phyloP scores from a whole-genome alignment of 2,797 vertebrate genomes.

The Sebastes itinus region DNA sequence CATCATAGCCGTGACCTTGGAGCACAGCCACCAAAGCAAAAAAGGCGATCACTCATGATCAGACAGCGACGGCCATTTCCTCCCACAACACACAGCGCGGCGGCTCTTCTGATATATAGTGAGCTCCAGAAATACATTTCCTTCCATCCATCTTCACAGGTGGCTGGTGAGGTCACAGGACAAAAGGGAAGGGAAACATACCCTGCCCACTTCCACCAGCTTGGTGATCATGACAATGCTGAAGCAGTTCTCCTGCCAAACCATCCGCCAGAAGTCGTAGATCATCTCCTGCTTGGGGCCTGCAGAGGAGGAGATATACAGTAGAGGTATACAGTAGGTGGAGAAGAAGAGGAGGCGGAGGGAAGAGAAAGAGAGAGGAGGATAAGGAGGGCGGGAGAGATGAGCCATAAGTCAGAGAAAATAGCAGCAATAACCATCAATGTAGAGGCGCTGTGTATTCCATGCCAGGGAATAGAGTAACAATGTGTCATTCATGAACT shows the following conservation, averaged over 20 bases:
- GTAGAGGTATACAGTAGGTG: constrained; percentile 9
- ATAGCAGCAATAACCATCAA: constrained; percentile 72
- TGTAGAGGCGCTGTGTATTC: constrained; percentile 63
- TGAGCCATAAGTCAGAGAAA: constrained; percentile 70
- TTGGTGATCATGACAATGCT: constrained; percentile 99
- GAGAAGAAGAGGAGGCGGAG: not conserved
- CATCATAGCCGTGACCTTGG: constrained; percentile 68
- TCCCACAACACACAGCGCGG: constrained; percentile 7
- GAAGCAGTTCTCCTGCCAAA: constrained; percentile 97
- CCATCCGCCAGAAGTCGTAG: constrained; percentile 98
- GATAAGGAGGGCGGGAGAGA: constrained; percentile 44
- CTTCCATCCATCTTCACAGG: constrained; percentile 51
- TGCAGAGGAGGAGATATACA: constrained; percentile 66
- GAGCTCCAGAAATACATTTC: constrained; percentile 44
- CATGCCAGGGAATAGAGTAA: constrained; percentile 61
- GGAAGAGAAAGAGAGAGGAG: constrained; percentile 11
- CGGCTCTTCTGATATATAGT: constrained; percentile 41
- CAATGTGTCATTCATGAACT: constrained; percentile 72
- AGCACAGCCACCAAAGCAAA: constrained; percentile 43
- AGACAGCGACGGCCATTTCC: constrained; percentile 44
- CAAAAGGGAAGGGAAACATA: constrained; percentile 77
- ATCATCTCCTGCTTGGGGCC: constrained; percentile 98
- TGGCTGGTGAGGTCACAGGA: constrained; percentile 52
- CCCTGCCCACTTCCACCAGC: constrained; percentile 96
- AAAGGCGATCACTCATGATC: constrained; percentile 59